Conservation (phyloP, 2,113 vertebrate species). For the Cyprinodon variegatus region DNA sequence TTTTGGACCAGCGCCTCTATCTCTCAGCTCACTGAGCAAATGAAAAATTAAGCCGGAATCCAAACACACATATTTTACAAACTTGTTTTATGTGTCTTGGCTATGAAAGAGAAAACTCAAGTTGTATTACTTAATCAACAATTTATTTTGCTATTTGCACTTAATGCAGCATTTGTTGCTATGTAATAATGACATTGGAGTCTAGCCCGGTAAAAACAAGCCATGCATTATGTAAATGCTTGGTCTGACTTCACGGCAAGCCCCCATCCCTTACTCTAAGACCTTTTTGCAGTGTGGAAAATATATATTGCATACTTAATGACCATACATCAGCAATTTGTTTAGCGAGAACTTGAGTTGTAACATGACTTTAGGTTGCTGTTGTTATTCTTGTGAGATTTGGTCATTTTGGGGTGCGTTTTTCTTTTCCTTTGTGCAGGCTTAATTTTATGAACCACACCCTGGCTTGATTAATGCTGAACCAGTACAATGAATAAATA, state of each 20-base stretch:
- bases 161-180: constrained; percentile 6
- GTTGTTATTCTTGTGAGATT: background rate
- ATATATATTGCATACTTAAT: background rate
- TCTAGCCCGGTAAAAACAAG: constrained; percentile 7
- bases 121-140: constrained; percentile 9
- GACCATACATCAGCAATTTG: background rate
- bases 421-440: background rate
- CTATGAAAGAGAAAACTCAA: constrained; percentile 6
- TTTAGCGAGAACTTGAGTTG: background rate
- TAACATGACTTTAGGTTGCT: background rate
- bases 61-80: background rate
- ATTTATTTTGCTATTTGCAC: constrained; percentile 29
- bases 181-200: background rate
- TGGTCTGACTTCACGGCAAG: background rate
- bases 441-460: too few relatives aligned
- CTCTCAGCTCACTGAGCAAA: constrained; percentile 5
- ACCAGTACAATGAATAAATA: too few relatives aligned
- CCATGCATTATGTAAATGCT: constrained; percentile 20
- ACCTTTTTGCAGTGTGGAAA: background rate
- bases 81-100: background rate
- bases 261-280: constrained; percentile 15
- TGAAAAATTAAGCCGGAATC: constrained; percentile 4
- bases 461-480: too few relatives aligned
- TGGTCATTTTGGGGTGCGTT: background rate
- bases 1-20: constrained; percentile 7